These are phyloP conservation scores for Actias luna DNA, from an alignment of 2,888 invertebrate genomes.

Conservation along the genomic window DNA sequence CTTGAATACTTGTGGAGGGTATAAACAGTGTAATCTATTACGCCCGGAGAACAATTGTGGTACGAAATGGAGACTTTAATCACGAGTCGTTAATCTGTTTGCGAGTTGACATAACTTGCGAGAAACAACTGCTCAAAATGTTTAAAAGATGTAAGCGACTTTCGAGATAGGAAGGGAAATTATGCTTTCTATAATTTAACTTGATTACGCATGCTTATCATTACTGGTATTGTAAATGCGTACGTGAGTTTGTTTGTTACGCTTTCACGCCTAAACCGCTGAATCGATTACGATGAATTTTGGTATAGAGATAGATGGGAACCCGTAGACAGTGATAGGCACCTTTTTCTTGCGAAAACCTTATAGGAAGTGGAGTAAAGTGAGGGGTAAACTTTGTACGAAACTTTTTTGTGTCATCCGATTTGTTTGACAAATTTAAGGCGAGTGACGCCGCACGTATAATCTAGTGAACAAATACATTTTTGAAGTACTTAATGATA, in stretches of 20 bases:
- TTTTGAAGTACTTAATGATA: no score
- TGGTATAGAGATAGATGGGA: no score
- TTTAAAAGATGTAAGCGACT: neutral
- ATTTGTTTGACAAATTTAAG: no score
- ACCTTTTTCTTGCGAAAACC: no score
- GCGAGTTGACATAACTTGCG: constrained; percentile 3
- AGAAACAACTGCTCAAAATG: constrained; percentile 6
- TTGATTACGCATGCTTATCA: no score
- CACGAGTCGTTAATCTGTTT: constrained; percentile 10
- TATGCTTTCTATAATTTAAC: neutral
- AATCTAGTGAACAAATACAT: no score
- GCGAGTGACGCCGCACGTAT: no score
- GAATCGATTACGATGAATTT: no score
- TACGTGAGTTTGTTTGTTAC: neutral
- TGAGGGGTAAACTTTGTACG: no score
- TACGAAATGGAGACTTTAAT: constrained; percentile 8
- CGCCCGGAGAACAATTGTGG: constrained; percentile 8
- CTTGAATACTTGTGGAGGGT: constrained; percentile 7
- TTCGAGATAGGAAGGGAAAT: neutral
- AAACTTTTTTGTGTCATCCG: no score
- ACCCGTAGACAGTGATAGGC: no score
- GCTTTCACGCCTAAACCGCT: neutral
- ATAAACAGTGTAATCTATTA: constrained; percentile 11
- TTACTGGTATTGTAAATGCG: neutral
- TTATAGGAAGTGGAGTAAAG: no score